Base-by-base conservation (phyloP, 2,113 vertebrate genomes). In the Quiscalus mexicanus region DNA sequence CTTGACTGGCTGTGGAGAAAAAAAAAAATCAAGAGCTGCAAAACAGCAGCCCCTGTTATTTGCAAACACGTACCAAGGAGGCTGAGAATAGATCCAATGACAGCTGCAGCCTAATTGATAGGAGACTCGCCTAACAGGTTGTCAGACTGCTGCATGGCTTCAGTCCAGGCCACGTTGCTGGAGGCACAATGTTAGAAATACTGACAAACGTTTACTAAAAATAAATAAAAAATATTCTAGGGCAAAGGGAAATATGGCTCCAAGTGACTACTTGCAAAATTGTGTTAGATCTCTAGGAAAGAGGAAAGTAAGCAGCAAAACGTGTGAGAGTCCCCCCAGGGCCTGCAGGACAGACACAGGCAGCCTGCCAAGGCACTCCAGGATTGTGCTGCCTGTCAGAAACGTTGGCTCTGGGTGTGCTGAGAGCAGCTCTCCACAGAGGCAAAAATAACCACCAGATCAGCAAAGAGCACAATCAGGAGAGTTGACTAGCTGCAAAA, bases 21-120 rank as follows among this genome's bases (percentile, higher is more conserved):
- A 81, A 82, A 81, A 82, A 81, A 89, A 79, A 41, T 28, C 37
- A 77, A 84, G 90, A 86, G 75, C 95, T 68, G 80, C 89, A 92
- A 93, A 96, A 87, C 87, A 88, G 91, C 89, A 93, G 95, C 59
- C 77, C 39, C 68, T 94, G 86, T 92, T 96, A 96, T 96, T 97
- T 96, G 96, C 96, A 97, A 96, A 95, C 93, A 96, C 63, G 90
- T 92, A 93, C 82, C 86, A 94, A 95, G 92, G 91, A 97, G 91
- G 93, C 95, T 96, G 96, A 97, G 97, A 97, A 97, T 96, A 97
- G 92, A 95, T 87, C 42, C 78, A 95, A 71, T 95, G 96, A 97
- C 96, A 97, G 95, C 97, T 96, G 97, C 96, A 95, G 93, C 85
- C 95, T 97, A 97, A 97, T 97, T 98, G 95, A 97, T 95, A 92